Evolutionary conservation across 2,888 invertebrate genomes (phyloP).

Genomic region (Cerastis rubricosa): DNA sequence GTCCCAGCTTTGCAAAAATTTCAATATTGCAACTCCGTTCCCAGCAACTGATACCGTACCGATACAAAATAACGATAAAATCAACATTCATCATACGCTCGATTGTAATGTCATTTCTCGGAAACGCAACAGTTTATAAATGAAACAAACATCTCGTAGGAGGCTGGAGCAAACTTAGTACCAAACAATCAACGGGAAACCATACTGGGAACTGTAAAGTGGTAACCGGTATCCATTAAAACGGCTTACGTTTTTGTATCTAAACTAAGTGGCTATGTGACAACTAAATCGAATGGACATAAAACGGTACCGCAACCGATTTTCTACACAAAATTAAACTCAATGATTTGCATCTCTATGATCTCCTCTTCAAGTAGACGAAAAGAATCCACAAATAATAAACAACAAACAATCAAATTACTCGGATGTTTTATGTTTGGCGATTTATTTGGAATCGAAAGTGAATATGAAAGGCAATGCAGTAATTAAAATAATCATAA

Average conservation of each 20-base stretch:
- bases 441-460: constrained; percentile 25
- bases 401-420: constrained; percentile 44
- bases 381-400: constrained; percentile 45
- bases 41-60: constrained; percentile 44
- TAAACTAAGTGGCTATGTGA: constrained; percentile 55
- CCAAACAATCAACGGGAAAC: constrained; percentile 72
- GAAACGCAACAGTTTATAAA: constrained; percentile 74
- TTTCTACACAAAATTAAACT: constrained; percentile 26
- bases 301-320: constrained; percentile 22
- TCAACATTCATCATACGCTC: constrained; percentile 66
- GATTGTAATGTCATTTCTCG: constrained; percentile 71
- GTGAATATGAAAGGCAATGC: not conserved
- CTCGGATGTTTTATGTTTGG: constrained; percentile 10
- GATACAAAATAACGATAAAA: constrained; percentile 68
- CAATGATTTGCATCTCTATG: constrained; percentile 28
- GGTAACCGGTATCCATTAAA: constrained; percentile 69
- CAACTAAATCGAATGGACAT: constrained; percentile 46
- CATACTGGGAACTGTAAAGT: constrained; percentile 71
- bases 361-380: constrained; percentile 1
- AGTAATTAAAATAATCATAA: not conserved
- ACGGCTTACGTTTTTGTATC: constrained; percentile 71
- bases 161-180: constrained; percentile 70
- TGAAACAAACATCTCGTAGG: constrained; percentile 74
- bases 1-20: too few species aligned
- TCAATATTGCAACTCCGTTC: constrained; percentile 50